Percentiles rank a stretch among this genome's conserved stretches.
Conservation (phyloP, 2,113 vertebrate genomes). For the Sigmodon hispidus region DNA sequence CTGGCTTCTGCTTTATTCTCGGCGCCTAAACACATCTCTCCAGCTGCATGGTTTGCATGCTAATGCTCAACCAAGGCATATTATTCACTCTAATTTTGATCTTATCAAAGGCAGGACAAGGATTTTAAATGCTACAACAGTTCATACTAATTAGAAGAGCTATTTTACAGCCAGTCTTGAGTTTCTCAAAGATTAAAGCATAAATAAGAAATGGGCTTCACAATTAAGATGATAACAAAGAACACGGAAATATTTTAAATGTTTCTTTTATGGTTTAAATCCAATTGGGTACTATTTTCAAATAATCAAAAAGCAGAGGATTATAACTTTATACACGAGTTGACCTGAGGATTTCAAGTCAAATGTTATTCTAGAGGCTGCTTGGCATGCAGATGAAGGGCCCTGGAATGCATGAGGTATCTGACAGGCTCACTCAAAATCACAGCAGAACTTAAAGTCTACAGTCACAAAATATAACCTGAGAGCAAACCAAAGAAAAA, state of each 20-base stretch:
- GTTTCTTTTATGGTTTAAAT: slow-evolving; percentile 61
- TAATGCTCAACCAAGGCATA: slow-evolving; percentile 61
- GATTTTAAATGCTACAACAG: slow-evolving; percentile 68
- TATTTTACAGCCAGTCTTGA: slow-evolving; percentile 56
- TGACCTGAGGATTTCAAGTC: neutral
- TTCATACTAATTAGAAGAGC: slow-evolving; percentile 73
- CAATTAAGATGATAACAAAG: slow-evolving; percentile 57
- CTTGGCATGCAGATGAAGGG: slow-evolving; percentile 40
- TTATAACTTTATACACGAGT: neutral
- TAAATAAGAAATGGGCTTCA: slow-evolving; percentile 60
- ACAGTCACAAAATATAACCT: neutral
- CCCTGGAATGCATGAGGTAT: neutral
- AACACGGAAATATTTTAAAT: slow-evolving; percentile 16
- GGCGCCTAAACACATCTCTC: slow-evolving; percentile 67
- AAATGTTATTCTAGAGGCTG: neutral
- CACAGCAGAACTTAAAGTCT: slow-evolving; percentile 3
- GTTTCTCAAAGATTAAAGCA: slow-evolving; percentile 47
- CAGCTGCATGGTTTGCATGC: slow-evolving; percentile 59
- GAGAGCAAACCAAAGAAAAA: slow-evolving; percentile 41
- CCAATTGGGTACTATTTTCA: slow-evolving; percentile 33
- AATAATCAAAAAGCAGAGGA: slow-evolving; percentile 48
- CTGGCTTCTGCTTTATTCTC: slow-evolving; percentile 78
- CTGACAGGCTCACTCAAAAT: neutral
- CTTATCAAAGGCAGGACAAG: slow-evolving; percentile 72
- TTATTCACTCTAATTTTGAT: slow-evolving; percentile 75